Evolutionary conservation across 1,140 invertebrate species (phyloP).

Genomic region (Acromyrmex heyeri): DNA sequence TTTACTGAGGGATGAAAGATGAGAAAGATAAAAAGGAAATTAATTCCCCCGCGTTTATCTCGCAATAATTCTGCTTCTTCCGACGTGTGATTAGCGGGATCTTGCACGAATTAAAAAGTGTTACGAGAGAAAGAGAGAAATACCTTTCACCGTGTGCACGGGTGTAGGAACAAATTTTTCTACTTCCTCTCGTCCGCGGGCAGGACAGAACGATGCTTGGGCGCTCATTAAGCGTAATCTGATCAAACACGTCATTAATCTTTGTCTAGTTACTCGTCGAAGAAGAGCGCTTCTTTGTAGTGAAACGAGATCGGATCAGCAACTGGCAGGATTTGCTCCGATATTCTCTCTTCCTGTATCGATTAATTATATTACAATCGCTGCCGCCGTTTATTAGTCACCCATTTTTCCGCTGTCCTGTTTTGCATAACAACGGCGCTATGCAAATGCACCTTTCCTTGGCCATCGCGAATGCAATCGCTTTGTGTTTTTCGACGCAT

Average conservation of each 20-base stretch:
- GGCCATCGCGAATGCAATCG: slow-evolving; percentile 39
- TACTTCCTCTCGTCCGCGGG: background rate
- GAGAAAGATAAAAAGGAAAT: slow-evolving; percentile 41
- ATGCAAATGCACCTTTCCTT: slow-evolving; percentile 50
- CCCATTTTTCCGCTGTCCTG: slow-evolving; percentile 27
- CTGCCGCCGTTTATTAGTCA: slow-evolving; percentile 42
- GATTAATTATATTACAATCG: slow-evolving; percentile 70
- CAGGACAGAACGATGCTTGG: slow-evolving; percentile 43
- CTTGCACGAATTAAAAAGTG: slow-evolving; percentile 54
- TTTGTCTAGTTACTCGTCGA: slow-evolving; percentile 59
- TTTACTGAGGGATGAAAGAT: slow-evolving; percentile 12
- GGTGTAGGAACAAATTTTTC: slow-evolving; percentile 41
- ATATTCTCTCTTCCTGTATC: slow-evolving; percentile 1
- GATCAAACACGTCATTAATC: slow-evolving; percentile 71
- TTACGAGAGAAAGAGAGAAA: slow-evolving; percentile 29
- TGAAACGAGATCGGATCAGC: slow-evolving; percentile 54
- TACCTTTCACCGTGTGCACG: slow-evolving; percentile 20
- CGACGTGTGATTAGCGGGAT: slow-evolving; percentile 55
- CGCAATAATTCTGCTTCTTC: slow-evolving; percentile 48
- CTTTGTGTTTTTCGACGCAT: slow-evolving; percentile 58
- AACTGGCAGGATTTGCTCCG: slow-evolving; percentile 42
- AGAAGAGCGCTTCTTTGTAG: slow-evolving; percentile 52
- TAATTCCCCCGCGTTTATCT: slow-evolving; percentile 52
- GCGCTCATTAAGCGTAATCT: slow-evolving; percentile 74
- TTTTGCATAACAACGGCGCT: slow-evolving; percentile 23